Base-by-base conservation (phyloP, 1,140 invertebrate genomes). In the Eciton burchellii region DNA sequence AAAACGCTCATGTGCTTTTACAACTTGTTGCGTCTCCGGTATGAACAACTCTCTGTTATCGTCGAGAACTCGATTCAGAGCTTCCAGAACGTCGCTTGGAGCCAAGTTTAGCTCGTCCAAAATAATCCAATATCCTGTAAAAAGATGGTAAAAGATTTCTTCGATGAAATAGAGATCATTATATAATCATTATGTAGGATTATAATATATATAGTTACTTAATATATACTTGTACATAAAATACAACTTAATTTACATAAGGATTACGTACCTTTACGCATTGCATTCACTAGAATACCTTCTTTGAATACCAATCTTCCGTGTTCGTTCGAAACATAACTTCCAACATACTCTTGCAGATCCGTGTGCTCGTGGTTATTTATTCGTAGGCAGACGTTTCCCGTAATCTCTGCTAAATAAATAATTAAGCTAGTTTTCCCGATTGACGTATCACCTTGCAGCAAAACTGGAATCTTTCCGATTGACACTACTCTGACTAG, bases 341-440 rank as follows among this genome's bases (percentile, higher is more conserved):
- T 97, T 0, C 98, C 98, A 49, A 99, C 96, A 88, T 99, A 99
- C 91, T 99, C 99, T 94, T 99, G 98, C 3, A 99, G 92, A 93
- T 99, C 99, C 0, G 99, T 99, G 91, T 99, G 99, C 92, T 99
- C 99, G 89, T 99, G 99, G 93, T 99, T 99, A 92, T 99, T 99
- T 71, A 99, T 99, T 83, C 99, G 95, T 0, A 99, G 96, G 90
- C 98, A 99, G n/a, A 95, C 95, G 92, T 99, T 99, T 41, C 99
- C 99, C 41, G 98, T 98, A 0, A 96, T 94, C 91, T 97, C 96
- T 0, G 99, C 99, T 62, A 99, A 95, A 93, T 98, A 99, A 0
- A 96, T 97, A 52, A 99, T 98, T 14, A 99, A 94, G 92, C 98
- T 99, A 0, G 99, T 99, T 95, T 99, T 99, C 45, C 99, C 99